Evolutionary conservation across 2,888 invertebrate species (phyloP).

Genomic region (Shargacucullia verbasci): DNA sequence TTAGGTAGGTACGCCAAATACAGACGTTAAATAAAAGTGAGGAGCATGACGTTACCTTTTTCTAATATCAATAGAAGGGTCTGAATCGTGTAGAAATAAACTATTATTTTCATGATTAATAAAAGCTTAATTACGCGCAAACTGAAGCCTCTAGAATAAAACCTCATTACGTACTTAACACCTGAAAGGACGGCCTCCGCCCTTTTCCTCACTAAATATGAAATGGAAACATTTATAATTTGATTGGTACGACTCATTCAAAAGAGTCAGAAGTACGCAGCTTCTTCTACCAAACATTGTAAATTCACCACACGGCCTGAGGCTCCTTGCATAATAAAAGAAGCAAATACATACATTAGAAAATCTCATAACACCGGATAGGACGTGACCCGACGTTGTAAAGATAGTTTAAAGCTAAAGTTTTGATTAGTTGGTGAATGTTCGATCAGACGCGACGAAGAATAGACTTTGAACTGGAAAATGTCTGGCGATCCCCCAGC

Average conservation of each 20-base stretch:
- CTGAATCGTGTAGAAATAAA: constrained; percentile 13
- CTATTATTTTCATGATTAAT: constrained; percentile 20
- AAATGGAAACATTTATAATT: constrained; percentile 37
- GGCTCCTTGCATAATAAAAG: constrained; percentile 8
- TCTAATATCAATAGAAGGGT: no score
- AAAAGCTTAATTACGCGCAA: constrained; percentile 42
- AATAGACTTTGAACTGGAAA: constrained; percentile 21
- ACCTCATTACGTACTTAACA: constrained; percentile 36
- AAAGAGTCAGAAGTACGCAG: not conserved
- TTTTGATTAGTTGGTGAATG: constrained; percentile 49
- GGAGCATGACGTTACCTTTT: no score
- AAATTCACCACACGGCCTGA: constrained; percentile 8
- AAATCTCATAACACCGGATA: constrained; percentile 23
- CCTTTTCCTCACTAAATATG: constrained; percentile 27
- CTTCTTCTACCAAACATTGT: constrained; percentile 23
- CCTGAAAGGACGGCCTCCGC: constrained; percentile 29
- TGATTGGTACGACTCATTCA: constrained; percentile 19
- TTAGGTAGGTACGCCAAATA: constrained; percentile 4
- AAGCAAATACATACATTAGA: constrained; percentile 3
- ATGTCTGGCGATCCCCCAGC: constrained; percentile 11
- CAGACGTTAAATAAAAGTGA: constrained; percentile 7
- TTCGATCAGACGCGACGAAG: constrained; percentile 26
- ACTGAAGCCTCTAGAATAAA: constrained; percentile 28
- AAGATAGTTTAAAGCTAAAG: constrained; percentile 44
- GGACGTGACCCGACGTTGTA: constrained; percentile 23